Evolutionary conservation across 2,888 invertebrate genomes (phyloP).

Genomic region (Drosophila helvetica): DNA sequence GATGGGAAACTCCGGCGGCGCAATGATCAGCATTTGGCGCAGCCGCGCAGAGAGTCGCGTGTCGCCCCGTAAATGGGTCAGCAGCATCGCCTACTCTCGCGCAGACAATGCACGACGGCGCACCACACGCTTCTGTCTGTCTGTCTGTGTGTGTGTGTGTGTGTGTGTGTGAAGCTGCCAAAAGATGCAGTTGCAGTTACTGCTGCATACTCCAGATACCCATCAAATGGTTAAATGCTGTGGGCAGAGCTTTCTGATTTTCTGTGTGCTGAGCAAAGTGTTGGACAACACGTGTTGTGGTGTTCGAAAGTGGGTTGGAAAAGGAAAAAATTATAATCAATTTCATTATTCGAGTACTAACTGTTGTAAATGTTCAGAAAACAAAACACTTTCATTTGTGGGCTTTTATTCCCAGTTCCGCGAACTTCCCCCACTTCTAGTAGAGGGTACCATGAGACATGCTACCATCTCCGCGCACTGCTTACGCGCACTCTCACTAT

Average conservation of each 20-base stretch:
- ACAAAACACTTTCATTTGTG: too few species aligned
- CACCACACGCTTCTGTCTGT: conserved; percentile 19
- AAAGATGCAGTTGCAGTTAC: conserved; percentile 5
- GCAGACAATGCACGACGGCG: conserved; percentile 12
- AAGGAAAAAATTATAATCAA: too few species aligned
- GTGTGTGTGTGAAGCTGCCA: conserved; percentile 11
- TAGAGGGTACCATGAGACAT: background rate
- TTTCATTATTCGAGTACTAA: too few species aligned
- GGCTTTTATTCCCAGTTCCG: too few species aligned
- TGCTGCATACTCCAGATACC: background rate
- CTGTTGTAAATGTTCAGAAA: too few species aligned
- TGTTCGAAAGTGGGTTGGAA: too few species aligned
- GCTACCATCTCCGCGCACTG: background rate
- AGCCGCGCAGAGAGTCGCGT: background rate
- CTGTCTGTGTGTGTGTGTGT: background rate
- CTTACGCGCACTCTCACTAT: background rate
- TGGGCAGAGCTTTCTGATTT: background rate
- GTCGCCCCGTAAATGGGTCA: background rate
- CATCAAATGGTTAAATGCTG: background rate
- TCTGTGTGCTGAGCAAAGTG: too few species aligned
- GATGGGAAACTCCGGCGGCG: conserved; percentile 22
- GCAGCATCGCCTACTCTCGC: conserved; percentile 6
- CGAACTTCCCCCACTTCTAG: background rate
- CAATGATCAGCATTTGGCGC: conserved; percentile 18
- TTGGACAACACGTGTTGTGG: too few species aligned